phyloP scores from a whole-genome alignment of 2,888 invertebrate genomes.

The Cancer borealis region DNA sequence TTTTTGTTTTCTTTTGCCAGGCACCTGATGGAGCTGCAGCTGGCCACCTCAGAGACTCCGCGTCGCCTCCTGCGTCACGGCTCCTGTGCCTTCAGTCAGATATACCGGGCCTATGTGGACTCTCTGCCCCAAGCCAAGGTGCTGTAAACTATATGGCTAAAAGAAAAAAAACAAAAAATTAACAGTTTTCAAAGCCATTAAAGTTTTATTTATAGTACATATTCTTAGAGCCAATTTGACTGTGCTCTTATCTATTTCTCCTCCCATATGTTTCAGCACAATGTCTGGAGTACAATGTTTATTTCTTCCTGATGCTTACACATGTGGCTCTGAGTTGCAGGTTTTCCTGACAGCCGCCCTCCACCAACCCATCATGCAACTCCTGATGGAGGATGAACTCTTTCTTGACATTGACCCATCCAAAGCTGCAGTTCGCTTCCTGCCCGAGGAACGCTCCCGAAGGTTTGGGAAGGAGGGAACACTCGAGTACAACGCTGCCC shows the following conservation, averaged over 20 bases:
- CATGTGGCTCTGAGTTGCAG: constrained; percentile 79
- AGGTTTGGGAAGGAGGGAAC: constrained; percentile 90
- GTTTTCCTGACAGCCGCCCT: constrained; percentile 95
- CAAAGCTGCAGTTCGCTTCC: constrained; percentile 88
- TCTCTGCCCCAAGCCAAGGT: constrained; percentile 76
- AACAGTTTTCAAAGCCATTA: background rate
- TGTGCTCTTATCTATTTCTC: background rate
- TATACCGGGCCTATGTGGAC: constrained; percentile 86
- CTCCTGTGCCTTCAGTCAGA: constrained; percentile 90
- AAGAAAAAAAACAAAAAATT: background rate
- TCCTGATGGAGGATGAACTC: constrained; percentile 94
- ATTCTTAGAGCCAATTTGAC: background rate
- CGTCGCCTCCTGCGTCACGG: constrained; percentile 89
- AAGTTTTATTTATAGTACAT: too few species aligned
- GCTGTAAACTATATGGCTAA: background rate
- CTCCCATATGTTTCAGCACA: background rate
- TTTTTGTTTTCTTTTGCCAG: constrained; percentile 79
- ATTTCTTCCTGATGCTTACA: background rate
- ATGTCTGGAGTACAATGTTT: background rate
- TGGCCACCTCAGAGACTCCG: constrained; percentile 86
- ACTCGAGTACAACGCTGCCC: constrained; percentile 86
- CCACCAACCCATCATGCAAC: constrained; percentile 93
- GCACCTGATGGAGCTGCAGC: constrained; percentile 87
- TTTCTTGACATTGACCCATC: constrained; percentile 95
- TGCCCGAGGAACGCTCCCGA: constrained; percentile 83